Evolutionary conservation across 2,113 vertebrate species (phyloP), one percentile per base, ranked within the genome.

Genomic region (Sorex araneus): DNA sequence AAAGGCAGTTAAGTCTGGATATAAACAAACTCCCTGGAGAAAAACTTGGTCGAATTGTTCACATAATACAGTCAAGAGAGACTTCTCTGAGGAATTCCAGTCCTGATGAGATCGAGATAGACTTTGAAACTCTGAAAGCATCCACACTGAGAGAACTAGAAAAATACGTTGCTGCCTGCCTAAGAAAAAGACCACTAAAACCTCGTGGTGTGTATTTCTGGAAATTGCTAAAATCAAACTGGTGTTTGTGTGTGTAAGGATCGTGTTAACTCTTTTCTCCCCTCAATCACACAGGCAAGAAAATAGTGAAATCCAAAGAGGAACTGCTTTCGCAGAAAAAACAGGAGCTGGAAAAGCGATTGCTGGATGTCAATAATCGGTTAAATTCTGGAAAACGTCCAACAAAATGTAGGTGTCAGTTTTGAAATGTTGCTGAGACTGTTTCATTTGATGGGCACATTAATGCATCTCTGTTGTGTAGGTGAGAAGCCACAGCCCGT

Each of bases 11-110:
- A 86, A 99, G 98, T 94, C 79, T 98, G 89, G 98, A 99, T 97
- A 99, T 99, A 94, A 98, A 98, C 95, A 99, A 98, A 97, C 98
- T 99, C 73, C 99, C 99, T 25, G 98, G 98, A 89, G 98, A 99
- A 69, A 99, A 99, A 95, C 98, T 99, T 92, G 97, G 97, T 28
- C 98, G 98, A 91, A 69, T 99, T 66, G 98, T 99, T 91, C 97
- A 96, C 36, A 98, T 99, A 96, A 98, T 99, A 96, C 98, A 99
- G 83, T 97, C 97, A 90, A 97, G 98, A 93, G 99, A 99, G 94
- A 96, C 98, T 15, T 97, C 96, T 23, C 84, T 99, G 89, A 98
- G 92, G 63, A 95, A 97, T 82, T 98, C 98, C 21, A 97, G 97
- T 94, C 98, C 97, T 8, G 97, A 98, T 63, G 98, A 99, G 83